Percentiles rank a stretch among this genome's conserved stretches.
Conservation (phyloP, 2,797 vertebrate genomes). For the Borostomias antarcticus region DNA sequence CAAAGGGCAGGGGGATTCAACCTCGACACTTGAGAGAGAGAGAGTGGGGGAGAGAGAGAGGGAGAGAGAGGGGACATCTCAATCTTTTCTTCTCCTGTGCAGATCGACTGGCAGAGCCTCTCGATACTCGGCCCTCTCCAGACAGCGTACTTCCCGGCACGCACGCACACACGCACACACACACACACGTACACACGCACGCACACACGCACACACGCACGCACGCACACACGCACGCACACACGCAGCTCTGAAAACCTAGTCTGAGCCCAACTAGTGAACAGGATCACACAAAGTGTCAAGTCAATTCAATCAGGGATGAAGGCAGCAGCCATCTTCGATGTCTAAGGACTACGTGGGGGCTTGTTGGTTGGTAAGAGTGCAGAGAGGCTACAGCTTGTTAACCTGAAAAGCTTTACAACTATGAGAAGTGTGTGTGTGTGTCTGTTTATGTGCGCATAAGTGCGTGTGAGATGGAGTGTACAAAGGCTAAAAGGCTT, state of each 20-base stretch:
- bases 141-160: not conserved
- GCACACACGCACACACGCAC: too few relatives aligned
- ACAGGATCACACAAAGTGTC: not conserved
- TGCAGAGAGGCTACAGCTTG: not conserved
- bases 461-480: not conserved
- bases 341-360: not conserved
- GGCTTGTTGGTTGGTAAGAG: not conserved
- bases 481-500: conserved; percentile 2
- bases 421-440: not conserved
- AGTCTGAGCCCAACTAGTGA: not conserved
- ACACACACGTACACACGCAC: conserved; percentile 8
- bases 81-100: not conserved
- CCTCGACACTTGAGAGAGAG: conserved; percentile 1
- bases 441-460: not conserved
- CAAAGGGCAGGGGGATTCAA: not conserved
- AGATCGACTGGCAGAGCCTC: not conserved
- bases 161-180: not conserved
- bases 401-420: not conserved
- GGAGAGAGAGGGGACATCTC: not conserved
- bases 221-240: not conserved
- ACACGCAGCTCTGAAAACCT: not conserved
- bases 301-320: not conserved
- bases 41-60: not conserved
- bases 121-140: not conserved
- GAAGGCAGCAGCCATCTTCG: not conserved